These are phyloP conservation scores for Poicephalus gulielmi DNA, from an alignment of 2,113 vertebrate genomes.

Conservation along the genomic window DNA sequence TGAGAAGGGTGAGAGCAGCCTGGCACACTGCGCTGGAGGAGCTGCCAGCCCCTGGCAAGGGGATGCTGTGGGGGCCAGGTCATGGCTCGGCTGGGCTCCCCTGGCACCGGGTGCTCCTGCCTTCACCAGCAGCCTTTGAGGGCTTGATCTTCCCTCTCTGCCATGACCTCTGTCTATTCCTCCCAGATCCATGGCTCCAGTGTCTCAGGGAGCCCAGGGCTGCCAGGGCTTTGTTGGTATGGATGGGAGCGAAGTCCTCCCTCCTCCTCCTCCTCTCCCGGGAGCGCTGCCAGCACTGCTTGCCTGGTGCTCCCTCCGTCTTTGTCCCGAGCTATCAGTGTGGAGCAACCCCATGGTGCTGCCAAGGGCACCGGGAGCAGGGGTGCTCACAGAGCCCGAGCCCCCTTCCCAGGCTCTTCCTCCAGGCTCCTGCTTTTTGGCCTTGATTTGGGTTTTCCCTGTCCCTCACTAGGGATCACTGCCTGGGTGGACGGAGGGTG, in stretches of 20 bases:
- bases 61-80: accelerated
- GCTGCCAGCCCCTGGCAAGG: not conserved
- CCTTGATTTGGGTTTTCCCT: not conserved
- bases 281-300: not conserved
- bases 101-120: accelerated
- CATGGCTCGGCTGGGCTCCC: accelerated
- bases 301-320: not conserved
- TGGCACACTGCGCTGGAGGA: not conserved
- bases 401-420: not conserved
- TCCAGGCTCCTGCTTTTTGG: not conserved
- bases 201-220: not conserved
- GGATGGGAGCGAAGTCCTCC: not conserved
- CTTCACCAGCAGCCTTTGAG: not conserved
- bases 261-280: not conserved
- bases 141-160: not conserved
- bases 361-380: not conserved
- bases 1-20: not conserved
- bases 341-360: not conserved
- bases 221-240: not conserved
- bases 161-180: not conserved
- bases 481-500: not conserved
- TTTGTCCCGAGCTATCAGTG: not conserved
- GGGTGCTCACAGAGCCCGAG: not conserved
- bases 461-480: not conserved
- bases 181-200: not conserved